Base-by-base conservation (phyloP, 2,888 invertebrate species). In the Dasysyrphus albostriatus region DNA sequence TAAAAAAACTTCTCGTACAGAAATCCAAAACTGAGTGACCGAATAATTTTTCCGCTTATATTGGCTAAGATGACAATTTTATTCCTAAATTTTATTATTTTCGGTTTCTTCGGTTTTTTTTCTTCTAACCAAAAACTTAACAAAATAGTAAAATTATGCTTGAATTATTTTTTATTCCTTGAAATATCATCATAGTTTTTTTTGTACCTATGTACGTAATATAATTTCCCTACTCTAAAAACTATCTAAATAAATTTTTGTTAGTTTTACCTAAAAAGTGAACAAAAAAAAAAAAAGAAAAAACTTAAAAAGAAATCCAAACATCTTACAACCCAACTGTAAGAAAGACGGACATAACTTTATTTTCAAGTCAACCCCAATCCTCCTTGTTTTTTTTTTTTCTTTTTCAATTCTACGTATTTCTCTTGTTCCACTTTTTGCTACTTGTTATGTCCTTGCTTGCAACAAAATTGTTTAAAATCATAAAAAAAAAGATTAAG, bases 341-440 rank as follows among this genome's bases (percentile, higher is more conserved):
- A 88, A 85, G 88, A 69, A 77, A 81, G 44, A 74, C 39, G 83
- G 77, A 88, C 70, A 72, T 88, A 88, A 88, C 80, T 88, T 88
- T 67, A 88, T 78, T 88, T 88, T 74, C 65, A 69, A 78, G 82
- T 72, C 82, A 82, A 87, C 87, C 82, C 65, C 65, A 74, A 82
- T 75, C 76, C 82, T 81, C 61, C 63, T 16, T n/a, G 74, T 67
- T 61, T 82, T 79, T 47, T 58, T 58, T 10, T 58, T 51, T 58
- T 58, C 8, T 58, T 51, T 24, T 42, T 63, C 19, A n/a, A 29
- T 16, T 47, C 54, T 29, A 7, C 54, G 54, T 54, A n/a, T 19
- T 75, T 72, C 75, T 79, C 65, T 76, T 81, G 63, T 58, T 72
- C 70, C 59, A 65, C 37, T 51, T 51, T n/a, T 39, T 75, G 75